Percentiles rank a stretch among this genome's conserved stretches.
These are phyloP conservation scores for Cosmia trapezina DNA, from an alignment of 2,888 invertebrate species.

Conservation along the genomic window DNA sequence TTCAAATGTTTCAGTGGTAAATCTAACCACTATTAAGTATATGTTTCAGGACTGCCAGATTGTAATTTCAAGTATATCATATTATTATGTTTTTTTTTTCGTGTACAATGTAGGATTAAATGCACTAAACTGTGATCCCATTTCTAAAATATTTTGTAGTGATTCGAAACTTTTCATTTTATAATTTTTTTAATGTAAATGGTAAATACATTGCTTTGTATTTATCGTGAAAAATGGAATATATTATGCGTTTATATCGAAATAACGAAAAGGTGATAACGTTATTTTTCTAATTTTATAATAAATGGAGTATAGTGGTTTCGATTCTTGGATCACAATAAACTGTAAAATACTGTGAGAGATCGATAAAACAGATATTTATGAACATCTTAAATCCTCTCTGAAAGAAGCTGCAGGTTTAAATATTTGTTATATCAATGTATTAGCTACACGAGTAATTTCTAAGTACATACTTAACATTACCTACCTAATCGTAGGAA, in stretches of 20 bases:
- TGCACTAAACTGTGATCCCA: background rate
- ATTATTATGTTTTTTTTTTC: background rate
- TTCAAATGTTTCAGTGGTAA: background rate
- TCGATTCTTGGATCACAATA: background rate
- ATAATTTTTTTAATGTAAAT: too few species aligned
- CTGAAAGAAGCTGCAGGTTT: background rate
- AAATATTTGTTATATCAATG: background rate
- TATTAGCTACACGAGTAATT: background rate
- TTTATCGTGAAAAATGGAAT: too few species aligned
- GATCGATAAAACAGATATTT: background rate
- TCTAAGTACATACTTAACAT: slow-evolving; percentile 20
- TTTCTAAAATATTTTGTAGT: background rate
- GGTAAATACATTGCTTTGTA: too few species aligned
- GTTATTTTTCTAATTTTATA: too few species aligned
- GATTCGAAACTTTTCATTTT: background rate
- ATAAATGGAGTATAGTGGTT: too few species aligned
- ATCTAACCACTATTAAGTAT: background rate
- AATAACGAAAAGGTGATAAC: too few species aligned
- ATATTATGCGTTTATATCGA: too few species aligned
- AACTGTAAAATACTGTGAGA: background rate
- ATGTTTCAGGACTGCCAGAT: background rate
- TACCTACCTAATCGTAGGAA: slow-evolving; percentile 79
- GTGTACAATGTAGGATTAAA: background rate
- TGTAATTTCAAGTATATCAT: background rate
- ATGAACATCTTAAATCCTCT: background rate